A percentile compares a stretch with the other conserved stretches of the same genome.
These are phyloP conservation scores for Tricholaema leucomelas DNA, from an alignment of 2,113 vertebrate species.

Conservation along the genomic window DNA sequence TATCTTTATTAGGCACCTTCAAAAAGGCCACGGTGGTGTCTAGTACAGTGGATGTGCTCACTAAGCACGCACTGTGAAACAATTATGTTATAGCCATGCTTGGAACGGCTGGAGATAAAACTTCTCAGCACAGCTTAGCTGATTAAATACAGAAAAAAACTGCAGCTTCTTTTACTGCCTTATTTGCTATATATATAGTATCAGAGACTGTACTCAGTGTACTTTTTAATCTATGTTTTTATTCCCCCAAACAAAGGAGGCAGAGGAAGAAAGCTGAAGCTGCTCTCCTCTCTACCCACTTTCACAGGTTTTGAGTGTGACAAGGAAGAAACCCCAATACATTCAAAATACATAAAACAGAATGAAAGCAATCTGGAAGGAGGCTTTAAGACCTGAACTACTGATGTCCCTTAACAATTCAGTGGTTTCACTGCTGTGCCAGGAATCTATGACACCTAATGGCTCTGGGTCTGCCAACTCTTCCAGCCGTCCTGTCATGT, in stretches of 20 bases:
- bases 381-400: neutral
- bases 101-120: neutral
- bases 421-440: neutral
- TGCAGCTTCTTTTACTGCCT: neutral
- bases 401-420: neutral
- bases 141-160: neutral
- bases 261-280: neutral
- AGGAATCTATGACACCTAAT: neutral
- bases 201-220: neutral
- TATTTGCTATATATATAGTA: neutral
- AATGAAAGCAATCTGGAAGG: neutral
- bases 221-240: neutral
- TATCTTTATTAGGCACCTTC: neutral
- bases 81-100: rapidly evolving
- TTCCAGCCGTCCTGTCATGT: neutral
- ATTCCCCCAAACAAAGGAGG: neutral
- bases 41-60: neutral
- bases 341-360: neutral
- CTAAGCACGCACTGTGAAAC: neutral
- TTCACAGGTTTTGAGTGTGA: neutral
- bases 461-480: neutral
- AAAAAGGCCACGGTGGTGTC: neutral
- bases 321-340: neutral
- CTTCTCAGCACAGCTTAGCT: neutral
- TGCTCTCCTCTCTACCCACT: no score